A percentile compares a stretch with the other conserved stretches of the same genome.
Evolutionary conservation across 2,113 vertebrate genomes (phyloP).

Genomic region (Pluvialis apricaria): DNA sequence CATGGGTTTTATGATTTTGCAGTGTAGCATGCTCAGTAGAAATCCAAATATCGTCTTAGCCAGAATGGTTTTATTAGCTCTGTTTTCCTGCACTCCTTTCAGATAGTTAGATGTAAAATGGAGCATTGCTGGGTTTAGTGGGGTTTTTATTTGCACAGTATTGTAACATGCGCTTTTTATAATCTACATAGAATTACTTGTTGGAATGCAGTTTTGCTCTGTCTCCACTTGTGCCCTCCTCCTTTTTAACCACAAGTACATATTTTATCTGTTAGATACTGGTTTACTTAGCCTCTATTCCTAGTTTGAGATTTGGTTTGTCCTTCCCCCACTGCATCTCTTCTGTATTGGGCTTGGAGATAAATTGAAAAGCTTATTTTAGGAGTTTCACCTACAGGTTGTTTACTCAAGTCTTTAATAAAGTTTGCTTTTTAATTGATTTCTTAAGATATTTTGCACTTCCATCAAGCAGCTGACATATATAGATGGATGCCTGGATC

Average conservation of each 20-base stretch:
- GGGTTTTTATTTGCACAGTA: neutral
- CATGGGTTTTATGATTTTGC: neutral
- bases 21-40: neutral
- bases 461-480: neutral
- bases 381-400: neutral
- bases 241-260: neutral
- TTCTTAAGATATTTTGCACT: neutral
- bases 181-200: neutral
- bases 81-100: neutral
- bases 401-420: neutral
- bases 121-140: neutral
- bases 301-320: neutral
- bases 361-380: neutral
- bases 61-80: neutral
- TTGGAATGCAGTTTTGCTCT: neutral
- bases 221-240: neutral
- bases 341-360: neutral
- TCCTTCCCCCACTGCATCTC: neutral
- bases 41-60: neutral
- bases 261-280: neutral
- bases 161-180: neutral
- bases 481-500: neutral
- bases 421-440: neutral
- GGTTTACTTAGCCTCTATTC: neutral
- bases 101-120: neutral